These are phyloP conservation scores for Manacus vitellinus DNA, from an alignment of 2,113 vertebrate species.

Conservation along the genomic window DNA sequence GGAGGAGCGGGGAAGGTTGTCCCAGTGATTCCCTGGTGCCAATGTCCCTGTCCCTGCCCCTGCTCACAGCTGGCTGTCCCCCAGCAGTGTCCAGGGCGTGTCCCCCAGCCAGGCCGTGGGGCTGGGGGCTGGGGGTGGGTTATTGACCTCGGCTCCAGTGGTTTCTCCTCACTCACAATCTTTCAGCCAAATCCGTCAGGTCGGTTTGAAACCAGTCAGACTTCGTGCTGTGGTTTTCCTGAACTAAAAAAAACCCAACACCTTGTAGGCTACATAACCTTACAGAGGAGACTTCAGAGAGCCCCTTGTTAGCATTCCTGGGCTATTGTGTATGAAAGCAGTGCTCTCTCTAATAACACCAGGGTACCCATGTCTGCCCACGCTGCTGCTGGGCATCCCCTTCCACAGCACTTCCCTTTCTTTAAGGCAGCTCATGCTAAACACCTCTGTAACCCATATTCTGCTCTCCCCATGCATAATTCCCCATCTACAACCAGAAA, in stretches of 20 bases:
- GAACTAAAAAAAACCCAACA: not conserved
- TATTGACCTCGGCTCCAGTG: not conserved
- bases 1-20: not conserved
- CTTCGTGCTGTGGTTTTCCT: not conserved
- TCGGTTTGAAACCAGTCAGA: not conserved
- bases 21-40: rapidly evolving
- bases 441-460: not conserved
- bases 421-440: not conserved
- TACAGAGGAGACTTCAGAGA: not conserved
- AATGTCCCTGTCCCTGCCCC: not conserved
- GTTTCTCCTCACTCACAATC: not conserved
- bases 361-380: not conserved
- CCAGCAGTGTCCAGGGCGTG: not conserved
- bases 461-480: not conserved
- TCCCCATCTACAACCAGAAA: not conserved
- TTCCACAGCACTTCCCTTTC: not conserved
- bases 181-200: not conserved
- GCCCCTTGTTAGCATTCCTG: not conserved
- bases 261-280: not conserved
- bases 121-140: not conserved
- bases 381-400: not conserved
- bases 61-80: not conserved
- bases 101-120: not conserved
- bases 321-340: not conserved
- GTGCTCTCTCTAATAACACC: not conserved